Conservation (phyloP, 2,797 vertebrate genomes). For the Crocidura indochinensis region DNA sequence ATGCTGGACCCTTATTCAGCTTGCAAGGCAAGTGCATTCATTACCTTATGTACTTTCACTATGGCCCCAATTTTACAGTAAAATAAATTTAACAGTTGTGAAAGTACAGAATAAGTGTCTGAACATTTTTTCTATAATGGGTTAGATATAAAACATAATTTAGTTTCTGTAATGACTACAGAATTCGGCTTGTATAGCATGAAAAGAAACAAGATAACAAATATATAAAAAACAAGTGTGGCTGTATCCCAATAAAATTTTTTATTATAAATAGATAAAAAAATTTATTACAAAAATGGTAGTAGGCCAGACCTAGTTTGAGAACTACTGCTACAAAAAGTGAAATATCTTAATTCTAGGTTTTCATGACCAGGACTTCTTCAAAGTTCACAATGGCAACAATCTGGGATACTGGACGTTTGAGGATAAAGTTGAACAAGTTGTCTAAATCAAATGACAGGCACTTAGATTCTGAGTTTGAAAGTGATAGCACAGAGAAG, state of each 20-base stretch:
- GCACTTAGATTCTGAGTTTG: neutral
- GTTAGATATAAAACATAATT: slow-evolving; percentile 17
- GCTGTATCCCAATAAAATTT: slow-evolving; percentile 1
- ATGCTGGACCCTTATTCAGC: neutral
- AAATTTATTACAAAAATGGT: neutral
- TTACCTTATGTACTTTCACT: too few relatives aligned
- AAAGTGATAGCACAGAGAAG: neutral
- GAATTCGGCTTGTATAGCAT: neutral
- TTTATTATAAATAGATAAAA: neutral
- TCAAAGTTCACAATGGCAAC: slow-evolving; percentile 14
- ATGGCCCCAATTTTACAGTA: neutral
- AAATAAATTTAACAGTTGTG: neutral
- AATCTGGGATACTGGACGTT: neutral
- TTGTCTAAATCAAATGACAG: neutral
- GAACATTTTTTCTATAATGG: neutral
- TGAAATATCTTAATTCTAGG: slow-evolving; percentile 2
- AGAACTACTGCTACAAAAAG: neutral
- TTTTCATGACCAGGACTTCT: neutral
- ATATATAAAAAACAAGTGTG: neutral
- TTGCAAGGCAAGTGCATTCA: too few relatives aligned
- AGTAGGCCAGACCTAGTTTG: neutral
- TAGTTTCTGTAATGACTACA: neutral
- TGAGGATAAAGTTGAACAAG: neutral
- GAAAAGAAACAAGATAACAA: slow-evolving; percentile 7
- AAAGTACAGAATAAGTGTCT: neutral